Percentiles rank a stretch among this genome's conserved stretches.
Evolutionary conservation across 2,888 invertebrate genomes (phyloP).

Genomic region (Agriopis aurantiaria): DNA sequence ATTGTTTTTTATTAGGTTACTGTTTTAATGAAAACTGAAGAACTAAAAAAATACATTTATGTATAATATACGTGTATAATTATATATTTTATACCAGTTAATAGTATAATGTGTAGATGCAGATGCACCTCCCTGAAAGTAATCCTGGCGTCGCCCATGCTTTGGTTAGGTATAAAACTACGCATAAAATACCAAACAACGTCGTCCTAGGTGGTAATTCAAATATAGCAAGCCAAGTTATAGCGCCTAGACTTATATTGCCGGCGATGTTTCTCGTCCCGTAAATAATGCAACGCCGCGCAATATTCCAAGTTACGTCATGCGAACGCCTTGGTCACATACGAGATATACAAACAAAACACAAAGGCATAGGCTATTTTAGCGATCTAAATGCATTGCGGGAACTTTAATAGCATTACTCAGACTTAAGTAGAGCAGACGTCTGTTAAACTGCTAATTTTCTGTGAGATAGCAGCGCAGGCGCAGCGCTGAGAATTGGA

Average conservation of each 20-base stretch:
- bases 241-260: not conserved
- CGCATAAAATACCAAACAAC: not conserved
- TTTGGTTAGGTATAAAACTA: not conserved
- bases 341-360: slow-evolving; percentile 22
- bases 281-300: slow-evolving; percentile 69
- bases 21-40: too few species aligned
- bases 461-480: not conserved
- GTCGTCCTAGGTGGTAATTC: not conserved
- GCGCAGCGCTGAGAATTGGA: not conserved
- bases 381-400: slow-evolving; percentile 29
- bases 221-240: not conserved
- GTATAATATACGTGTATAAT: too few species aligned
- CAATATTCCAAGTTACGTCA: slow-evolving; percentile 76
- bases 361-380: slow-evolving; percentile 20
- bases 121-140: too few species aligned
- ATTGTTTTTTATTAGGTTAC: too few species aligned
- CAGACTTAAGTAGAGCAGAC: slow-evolving; percentile 23
- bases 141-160: too few species aligned
- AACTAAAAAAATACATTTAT: too few species aligned
- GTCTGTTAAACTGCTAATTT: slow-evolving; percentile 10
- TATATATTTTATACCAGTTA: too few species aligned
- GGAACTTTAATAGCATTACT: slow-evolving; percentile 19
- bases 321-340: slow-evolving; percentile 44
- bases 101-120: too few species aligned
- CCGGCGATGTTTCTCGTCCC: slow-evolving; percentile 53